Conservation (phyloP, 2,113 vertebrate genomes). For the Oryzias celebensis region DNA sequence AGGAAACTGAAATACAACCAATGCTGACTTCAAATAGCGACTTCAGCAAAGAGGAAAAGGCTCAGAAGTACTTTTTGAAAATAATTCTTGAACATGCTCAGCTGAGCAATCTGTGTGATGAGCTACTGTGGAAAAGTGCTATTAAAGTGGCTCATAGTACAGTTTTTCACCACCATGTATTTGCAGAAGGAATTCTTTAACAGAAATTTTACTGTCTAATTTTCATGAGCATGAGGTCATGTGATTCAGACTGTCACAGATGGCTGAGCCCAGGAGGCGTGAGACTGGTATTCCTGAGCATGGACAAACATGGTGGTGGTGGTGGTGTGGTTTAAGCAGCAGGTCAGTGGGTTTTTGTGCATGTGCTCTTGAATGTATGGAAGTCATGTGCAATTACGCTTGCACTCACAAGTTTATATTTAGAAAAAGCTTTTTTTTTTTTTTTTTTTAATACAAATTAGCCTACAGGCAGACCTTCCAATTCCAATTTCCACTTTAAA, state of each 20-base stretch:
- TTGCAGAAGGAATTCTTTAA: constrained; percentile 22
- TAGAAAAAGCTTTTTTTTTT: background rate
- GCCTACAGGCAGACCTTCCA: background rate
- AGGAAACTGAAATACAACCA: no score
- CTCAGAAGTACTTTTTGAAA: no score
- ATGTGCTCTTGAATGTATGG: constrained; percentile 14
- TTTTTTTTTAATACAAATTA: constrained; percentile 2
- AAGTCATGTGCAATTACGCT: constrained; percentile 10
- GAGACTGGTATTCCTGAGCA: constrained; percentile 47
- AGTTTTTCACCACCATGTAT: no score
- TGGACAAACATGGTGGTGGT: constrained; percentile 17
- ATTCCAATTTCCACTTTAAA: no score
- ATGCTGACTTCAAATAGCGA: background rate
- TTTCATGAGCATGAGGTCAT: constrained; percentile 45
- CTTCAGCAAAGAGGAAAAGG: background rate
- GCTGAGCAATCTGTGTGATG: constrained; percentile 10
- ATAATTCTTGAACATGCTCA: background rate
- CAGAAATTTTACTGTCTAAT: constrained; percentile 51
- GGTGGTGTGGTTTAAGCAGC: constrained; percentile 39
- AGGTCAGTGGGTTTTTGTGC: constrained; percentile 59
- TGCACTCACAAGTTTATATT: constrained; percentile 5
- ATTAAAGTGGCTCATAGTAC: no score
- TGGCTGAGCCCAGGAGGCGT: constrained; percentile 45
- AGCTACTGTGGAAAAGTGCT: constrained; percentile 5
- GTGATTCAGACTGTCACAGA: constrained; percentile 61